Conservation (phyloP, 2,888 invertebrate genomes). For the Nomada ferruginata region DNA sequence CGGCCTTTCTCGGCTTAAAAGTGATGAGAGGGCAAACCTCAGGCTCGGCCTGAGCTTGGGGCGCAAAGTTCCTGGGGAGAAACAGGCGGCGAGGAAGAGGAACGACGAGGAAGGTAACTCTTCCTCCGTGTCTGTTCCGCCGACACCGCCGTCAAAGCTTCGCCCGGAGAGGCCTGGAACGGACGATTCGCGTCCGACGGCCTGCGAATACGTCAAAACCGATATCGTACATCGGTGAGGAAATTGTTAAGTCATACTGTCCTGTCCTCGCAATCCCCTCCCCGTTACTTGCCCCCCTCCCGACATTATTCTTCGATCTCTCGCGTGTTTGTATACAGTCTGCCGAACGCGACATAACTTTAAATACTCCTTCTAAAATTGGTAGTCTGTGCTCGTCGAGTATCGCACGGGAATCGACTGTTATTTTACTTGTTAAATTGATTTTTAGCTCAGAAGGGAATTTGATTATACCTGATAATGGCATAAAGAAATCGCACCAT, state of each 20-base stretch:
- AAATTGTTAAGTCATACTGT: slow-evolving; percentile 41
- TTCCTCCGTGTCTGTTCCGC: slow-evolving; percentile 76
- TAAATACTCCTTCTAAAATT: neutral
- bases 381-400: neutral
- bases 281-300: neutral
- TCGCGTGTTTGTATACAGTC: slow-evolving; percentile 41
- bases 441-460: slow-evolving; percentile 59
- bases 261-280: neutral
- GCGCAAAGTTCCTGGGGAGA: slow-evolving; percentile 31
- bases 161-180: slow-evolving; percentile 48
- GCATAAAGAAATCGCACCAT: slow-evolving; percentile 72
- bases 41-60: slow-evolving; percentile 52
- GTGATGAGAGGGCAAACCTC: slow-evolving; percentile 73
- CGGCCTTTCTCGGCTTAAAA: slow-evolving; percentile 84
- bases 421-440: slow-evolving; percentile 25
- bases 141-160: slow-evolving; percentile 78
- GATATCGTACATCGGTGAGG: slow-evolving; percentile 58
- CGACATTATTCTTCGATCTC: neutral
- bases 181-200: slow-evolving; percentile 26
- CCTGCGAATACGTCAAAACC: slow-evolving; percentile 44
- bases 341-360: slow-evolving; percentile 17
- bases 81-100: slow-evolving; percentile 35
- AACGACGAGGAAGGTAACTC: slow-evolving; percentile 54
- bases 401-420: neutral
- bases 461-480: slow-evolving; percentile 53